Conservation (phyloP, 37 sponge, comb jelly and placozoan species). For the Hormiphora californensis region DNA sequence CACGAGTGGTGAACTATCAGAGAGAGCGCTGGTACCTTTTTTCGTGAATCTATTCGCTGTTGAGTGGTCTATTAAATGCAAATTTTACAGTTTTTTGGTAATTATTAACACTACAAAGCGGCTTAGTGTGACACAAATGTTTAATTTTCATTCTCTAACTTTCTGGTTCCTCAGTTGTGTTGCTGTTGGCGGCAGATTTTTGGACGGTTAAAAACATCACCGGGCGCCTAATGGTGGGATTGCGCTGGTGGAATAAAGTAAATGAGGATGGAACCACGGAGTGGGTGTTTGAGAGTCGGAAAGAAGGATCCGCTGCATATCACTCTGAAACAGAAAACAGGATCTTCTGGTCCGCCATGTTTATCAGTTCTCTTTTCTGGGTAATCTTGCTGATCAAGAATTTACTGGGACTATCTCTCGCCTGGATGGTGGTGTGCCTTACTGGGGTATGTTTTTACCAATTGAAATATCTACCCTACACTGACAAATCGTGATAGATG, state of each 20-base stretch:
- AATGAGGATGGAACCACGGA: slow-evolving; percentile 85
- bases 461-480: not conserved
- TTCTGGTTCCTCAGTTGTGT: slow-evolving; percentile 58
- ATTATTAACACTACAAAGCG: too few species aligned
- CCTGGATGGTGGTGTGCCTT: slow-evolving; percentile 68
- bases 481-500: not conserved
- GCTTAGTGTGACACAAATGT: too few species aligned
- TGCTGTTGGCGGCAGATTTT: slow-evolving; percentile 82
- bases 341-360: slow-evolving; percentile 80
- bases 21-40: too few species aligned
- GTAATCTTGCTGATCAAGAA: slow-evolving; percentile 72
- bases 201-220: slow-evolving; percentile 96
- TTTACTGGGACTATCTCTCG: slow-evolving; percentile 60
- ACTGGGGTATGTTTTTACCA: slow-evolving; percentile 10
- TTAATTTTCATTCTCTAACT: not conserved
- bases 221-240: slow-evolving; percentile 81
- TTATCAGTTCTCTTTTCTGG: slow-evolving; percentile 78
- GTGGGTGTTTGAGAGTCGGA: slow-evolving; percentile 87
- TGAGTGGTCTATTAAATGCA: too few species aligned
- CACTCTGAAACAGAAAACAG: slow-evolving; percentile 61
- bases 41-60: too few species aligned
- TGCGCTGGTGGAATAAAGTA: slow-evolving; percentile 98
- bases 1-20: too few species aligned
- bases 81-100: too few species aligned
- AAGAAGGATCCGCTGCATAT: slow-evolving; percentile 47